Conservation (phyloP, 37 sponge, comb jelly and placozoan species). For the Geodia barretti region DNA sequence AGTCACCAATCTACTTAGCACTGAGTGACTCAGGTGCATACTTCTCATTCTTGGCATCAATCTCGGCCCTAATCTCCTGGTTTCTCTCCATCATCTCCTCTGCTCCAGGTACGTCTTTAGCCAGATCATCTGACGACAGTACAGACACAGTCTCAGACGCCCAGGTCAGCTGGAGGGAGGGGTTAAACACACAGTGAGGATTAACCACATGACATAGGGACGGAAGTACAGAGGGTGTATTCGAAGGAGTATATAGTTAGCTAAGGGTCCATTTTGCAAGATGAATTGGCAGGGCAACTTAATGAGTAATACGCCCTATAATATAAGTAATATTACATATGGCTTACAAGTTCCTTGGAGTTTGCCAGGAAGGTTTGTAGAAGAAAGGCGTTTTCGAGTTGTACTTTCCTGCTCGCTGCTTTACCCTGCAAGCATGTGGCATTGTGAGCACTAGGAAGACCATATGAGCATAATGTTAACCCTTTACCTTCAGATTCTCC, state of each 20-base stretch:
- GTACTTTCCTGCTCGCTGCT: conserved; percentile 51
- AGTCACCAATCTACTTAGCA: too few species aligned
- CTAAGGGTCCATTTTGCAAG: neutral
- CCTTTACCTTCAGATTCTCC: conserved; percentile 79
- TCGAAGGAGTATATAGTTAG: neutral
- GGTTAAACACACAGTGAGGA: neutral
- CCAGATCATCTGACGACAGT: conserved; percentile 81
- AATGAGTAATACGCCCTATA: too few species aligned
- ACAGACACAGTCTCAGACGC: conserved; percentile 61
- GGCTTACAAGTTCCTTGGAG: conserved; percentile 78
- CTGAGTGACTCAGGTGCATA: too few species aligned
- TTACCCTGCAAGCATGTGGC: conserved; percentile 35
- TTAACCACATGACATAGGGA: neutral
- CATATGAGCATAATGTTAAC: too few species aligned
- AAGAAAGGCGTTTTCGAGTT: conserved; percentile 70
- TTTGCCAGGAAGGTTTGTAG: conserved; percentile 86
- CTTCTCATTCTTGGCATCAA: conserved; percentile 77
- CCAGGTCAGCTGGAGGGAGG: conserved; percentile 68
- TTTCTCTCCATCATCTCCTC: conserved; percentile 76
- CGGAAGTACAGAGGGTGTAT: neutral
- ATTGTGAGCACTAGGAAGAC: too few species aligned
- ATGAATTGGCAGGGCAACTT: too few species aligned
- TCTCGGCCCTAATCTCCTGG: conserved; percentile 74
- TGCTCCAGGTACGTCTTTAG: conserved; percentile 75
- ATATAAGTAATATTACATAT: too few species aligned